Conservation (phyloP, 2,888 invertebrate genomes). For the Dynastes hyllus region DNA sequence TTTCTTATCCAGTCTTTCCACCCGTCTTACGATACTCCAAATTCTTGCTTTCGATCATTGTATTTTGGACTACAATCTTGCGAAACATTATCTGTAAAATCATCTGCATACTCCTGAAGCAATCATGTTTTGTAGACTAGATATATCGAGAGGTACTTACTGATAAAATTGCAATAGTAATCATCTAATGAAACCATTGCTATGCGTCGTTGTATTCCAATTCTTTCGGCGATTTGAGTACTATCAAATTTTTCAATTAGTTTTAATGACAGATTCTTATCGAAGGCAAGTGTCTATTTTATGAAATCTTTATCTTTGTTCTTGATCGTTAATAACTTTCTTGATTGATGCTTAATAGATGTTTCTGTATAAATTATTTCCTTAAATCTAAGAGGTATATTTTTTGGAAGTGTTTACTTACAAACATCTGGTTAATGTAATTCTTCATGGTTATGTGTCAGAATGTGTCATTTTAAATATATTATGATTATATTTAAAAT, state of each 20-base stretch:
- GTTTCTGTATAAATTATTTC: no score
- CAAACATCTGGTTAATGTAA: no score
- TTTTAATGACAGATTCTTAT: background rate
- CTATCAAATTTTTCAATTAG: slow-evolving; percentile 7
- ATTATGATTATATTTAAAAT: no score
- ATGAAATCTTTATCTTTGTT: background rate
- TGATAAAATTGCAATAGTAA: background rate
- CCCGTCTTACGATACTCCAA: background rate
- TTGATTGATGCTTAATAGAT: background rate
- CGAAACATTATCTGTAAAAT: slow-evolving; percentile 9
- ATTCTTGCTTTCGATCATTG: background rate
- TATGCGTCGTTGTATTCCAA: background rate
- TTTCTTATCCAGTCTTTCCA: no score
- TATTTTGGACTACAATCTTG: background rate
- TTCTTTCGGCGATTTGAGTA: slow-evolving; percentile 2
- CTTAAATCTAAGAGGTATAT: no score
- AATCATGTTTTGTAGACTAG: background rate
- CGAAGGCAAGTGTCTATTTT: background rate
- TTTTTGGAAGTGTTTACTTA: no score
- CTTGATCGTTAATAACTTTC: background rate
- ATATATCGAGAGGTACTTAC: background rate
- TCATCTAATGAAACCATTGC: background rate
- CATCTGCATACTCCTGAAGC: background rate
- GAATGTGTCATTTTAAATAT: no score
- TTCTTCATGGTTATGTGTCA: no score